phyloP scores from a whole-genome alignment of 2,888 invertebrate genomes.

The Augochlorella aurata region DNA sequence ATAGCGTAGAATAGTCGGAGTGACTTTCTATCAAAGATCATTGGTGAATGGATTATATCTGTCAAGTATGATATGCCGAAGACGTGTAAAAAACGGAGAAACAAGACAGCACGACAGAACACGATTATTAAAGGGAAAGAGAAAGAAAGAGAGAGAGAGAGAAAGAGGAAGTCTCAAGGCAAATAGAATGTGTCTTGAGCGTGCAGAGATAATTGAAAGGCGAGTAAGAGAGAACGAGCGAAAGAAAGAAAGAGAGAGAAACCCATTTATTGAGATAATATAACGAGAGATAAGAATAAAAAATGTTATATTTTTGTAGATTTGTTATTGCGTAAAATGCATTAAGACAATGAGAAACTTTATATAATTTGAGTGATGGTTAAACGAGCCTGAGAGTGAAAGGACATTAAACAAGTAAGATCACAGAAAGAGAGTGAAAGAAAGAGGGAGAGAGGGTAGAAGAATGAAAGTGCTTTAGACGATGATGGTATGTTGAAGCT shows the following conservation, averaged over 20 bases:
- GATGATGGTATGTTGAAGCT: slow-evolving; percentile 54
- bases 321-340: slow-evolving; percentile 81
- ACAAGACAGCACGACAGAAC: slow-evolving; percentile 71
- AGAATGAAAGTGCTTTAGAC: slow-evolving; percentile 60
- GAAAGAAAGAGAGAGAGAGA: slow-evolving; percentile 20
- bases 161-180: slow-evolving; percentile 35
- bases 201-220: slow-evolving; percentile 59
- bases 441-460: not conserved
- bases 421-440: slow-evolving; percentile 13
- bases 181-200: slow-evolving; percentile 54
- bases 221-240: slow-evolving; percentile 56
- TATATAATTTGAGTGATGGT: slow-evolving; percentile 72
- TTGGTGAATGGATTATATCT: slow-evolving; percentile 60
- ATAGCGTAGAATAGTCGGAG: slow-evolving; percentile 71
- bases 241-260: slow-evolving; percentile 29
- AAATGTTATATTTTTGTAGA: slow-evolving; percentile 81
- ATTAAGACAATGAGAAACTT: slow-evolving; percentile 80
- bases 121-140: slow-evolving; percentile 65
- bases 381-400: slow-evolving; percentile 61
- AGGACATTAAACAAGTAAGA: slow-evolving; percentile 7
- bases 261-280: slow-evolving; percentile 77
- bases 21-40: slow-evolving; percentile 71
- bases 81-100: slow-evolving; percentile 51
- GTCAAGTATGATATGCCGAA: slow-evolving; percentile 55
- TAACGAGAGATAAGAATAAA: slow-evolving; percentile 75